These are phyloP conservation scores for Cylindroiulus punctatus DNA, from an alignment of 2,888 invertebrate genomes.

Conservation along the genomic window DNA sequence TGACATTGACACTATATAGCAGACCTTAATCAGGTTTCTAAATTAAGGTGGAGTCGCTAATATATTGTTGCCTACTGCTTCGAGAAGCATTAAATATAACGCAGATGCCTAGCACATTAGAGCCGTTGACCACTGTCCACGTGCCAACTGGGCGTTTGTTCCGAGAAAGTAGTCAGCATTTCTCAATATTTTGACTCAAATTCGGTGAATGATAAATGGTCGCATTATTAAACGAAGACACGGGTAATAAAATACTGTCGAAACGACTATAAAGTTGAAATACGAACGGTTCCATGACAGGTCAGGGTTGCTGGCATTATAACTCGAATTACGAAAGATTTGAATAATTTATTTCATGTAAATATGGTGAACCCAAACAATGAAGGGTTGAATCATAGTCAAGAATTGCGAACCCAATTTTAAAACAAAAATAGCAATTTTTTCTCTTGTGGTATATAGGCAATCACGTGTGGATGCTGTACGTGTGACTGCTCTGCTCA, in stretches of 20 bases:
- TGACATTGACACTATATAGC: conserved; percentile 40
- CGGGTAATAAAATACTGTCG: not conserved
- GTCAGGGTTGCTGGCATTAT: conserved; percentile 9
- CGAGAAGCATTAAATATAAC: not conserved
- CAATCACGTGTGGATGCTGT: no score
- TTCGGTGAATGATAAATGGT: not conserved
- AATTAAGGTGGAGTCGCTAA: conserved; percentile 21
- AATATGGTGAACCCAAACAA: not conserved
- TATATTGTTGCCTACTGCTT: not conserved
- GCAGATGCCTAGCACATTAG: not conserved
- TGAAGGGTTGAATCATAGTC: not conserved
- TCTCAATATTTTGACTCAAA: conserved; percentile 7
- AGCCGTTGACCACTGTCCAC: not conserved
- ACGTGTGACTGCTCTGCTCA: not conserved
- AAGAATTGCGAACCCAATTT: not conserved
- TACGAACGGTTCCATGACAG: not conserved
- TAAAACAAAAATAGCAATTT: not conserved
- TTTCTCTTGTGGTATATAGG: not conserved
- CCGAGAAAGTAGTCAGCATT: not conserved
- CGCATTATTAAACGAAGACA: conserved; percentile 15
- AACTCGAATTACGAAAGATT: not conserved
- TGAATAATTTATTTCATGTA: not conserved
- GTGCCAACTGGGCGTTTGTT: not conserved
- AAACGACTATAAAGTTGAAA: not conserved
- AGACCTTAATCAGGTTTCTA: conserved; percentile 1